Base-by-base conservation (phyloP, 2,113 vertebrate genomes). In the Mustela lutreola region DNA sequence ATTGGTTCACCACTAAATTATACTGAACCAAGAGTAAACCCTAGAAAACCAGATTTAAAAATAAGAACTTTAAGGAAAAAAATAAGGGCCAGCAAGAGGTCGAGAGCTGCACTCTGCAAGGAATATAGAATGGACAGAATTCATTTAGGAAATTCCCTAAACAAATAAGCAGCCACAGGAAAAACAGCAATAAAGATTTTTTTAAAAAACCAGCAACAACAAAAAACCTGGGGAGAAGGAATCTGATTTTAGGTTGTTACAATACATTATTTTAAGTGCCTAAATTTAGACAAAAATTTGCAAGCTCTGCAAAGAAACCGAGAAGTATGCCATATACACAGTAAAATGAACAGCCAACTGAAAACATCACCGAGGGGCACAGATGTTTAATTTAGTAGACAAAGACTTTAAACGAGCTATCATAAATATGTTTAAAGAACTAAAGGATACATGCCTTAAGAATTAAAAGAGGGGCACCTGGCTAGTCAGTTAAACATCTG, bases 1-100 rank as follows among this genome's bases (percentile, higher is more conserved):
- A 75, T 60, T 79, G 82, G 36, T 86, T 96, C 62, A 93, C 95
- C 65, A 73, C 94, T 92, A 86, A 97, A 79, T 95, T 83, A 67
- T 82, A 75, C 39, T 93, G 87, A 93, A 86, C 71, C 28, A 19
- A 28, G 48, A 83, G 31, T 89, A 83, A 96, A 95, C 82, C 19
- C 16, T 78, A 91, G 39, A 33, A 95, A 89, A 83, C 33, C 7
- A 56, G 28, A 80, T 39, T 95, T 89, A 36, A 89, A 96, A 91
- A 91, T 88, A 80, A 71, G 42, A 96, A 86, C 24, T 82, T 78
- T 4, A 28, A 58, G 86, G 36, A 48, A 73, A 19, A 48, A 28
- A 73, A 62, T 31, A 80, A 56, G 42, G 11, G 5, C 78, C 75
- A 73, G 56, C 39, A 89, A 92, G 58, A 97, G 65, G 33, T 73